Conservation (phyloP, 2,888 invertebrate genomes). For the Aphidoletes aphidimyza region DNA sequence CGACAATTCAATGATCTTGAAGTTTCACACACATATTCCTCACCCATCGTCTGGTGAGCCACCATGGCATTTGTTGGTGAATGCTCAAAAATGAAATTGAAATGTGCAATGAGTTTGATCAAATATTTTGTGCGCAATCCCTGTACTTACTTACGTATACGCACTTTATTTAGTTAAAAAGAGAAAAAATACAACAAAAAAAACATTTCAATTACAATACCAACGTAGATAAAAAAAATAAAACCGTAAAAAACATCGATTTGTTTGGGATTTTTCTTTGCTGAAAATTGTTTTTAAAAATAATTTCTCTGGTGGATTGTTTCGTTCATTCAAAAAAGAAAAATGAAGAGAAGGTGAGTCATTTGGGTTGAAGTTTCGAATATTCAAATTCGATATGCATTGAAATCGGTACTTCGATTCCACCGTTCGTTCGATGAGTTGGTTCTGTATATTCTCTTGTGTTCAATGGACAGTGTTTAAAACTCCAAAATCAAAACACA, state of each 20-base stretch:
- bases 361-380: too few species aligned
- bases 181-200: neutral
- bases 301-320: neutral
- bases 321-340: neutral
- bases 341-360: too few species aligned
- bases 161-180: slow-evolving; percentile 30
- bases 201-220: neutral
- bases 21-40: too few species aligned
- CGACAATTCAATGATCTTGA: neutral
- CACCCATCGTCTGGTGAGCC: too few species aligned
- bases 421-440: too few species aligned
- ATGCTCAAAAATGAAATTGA: neutral
- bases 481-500: too few species aligned
- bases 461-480: too few species aligned
- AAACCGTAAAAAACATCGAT: slow-evolving; percentile 33
- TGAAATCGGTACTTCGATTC: too few species aligned
- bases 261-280: slow-evolving; percentile 22
- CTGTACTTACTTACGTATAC: slow-evolving; percentile 44
- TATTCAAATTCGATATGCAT: too few species aligned
- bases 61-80: neutral
- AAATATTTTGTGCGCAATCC: slow-evolving; percentile 30
- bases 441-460: too few species aligned
- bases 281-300: neutral
- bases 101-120: neutral
- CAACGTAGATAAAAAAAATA: neutral